These are phyloP conservation scores for Cynodonichthys magdalenae DNA, from an alignment of 2,797 vertebrate genomes.

Conservation along the genomic window DNA sequence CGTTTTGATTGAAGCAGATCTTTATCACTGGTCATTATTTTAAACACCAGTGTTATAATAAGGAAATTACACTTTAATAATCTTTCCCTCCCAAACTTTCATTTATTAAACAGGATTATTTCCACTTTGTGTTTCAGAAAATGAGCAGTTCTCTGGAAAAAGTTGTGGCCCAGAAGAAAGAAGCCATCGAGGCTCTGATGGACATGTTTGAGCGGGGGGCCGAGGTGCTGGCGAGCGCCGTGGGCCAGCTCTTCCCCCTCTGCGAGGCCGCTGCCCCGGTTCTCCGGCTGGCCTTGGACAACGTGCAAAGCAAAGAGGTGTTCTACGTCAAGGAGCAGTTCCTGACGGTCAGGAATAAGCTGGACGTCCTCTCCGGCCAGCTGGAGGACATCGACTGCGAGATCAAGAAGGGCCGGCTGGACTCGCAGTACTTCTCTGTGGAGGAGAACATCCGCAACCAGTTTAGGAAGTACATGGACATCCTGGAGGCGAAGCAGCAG, in stretches of 20 bases:
- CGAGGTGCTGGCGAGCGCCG: constrained; percentile 80
- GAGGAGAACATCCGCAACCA: constrained; percentile 85
- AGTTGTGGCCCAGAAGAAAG: constrained; percentile 82
- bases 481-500: constrained; percentile 79
- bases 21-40: too few relatives aligned
- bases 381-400: constrained; percentile 79
- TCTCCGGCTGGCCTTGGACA: constrained; percentile 78
- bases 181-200: constrained; percentile 81
- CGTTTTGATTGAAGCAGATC: too few relatives aligned
- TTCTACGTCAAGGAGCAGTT: constrained; percentile 84
- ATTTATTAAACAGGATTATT: neutral
- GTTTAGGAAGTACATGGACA: constrained; percentile 83
- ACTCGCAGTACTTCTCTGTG: constrained; percentile 75
- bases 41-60: too few relatives aligned
- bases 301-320: constrained; percentile 82
- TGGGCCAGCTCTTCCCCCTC: constrained; percentile 81
- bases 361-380: constrained; percentile 79
- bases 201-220: constrained; percentile 80
- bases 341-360: constrained; percentile 70
- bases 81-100: too few relatives aligned
- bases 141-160: constrained; percentile 76
- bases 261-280: constrained; percentile 80
- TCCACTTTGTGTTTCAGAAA: constrained; percentile 45
- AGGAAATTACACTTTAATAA: too few relatives aligned
- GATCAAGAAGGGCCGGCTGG: constrained; percentile 76